Evolutionary conservation across 2,113 vertebrate genomes (phyloP).

Genomic region (Pelusios castaneus): DNA sequence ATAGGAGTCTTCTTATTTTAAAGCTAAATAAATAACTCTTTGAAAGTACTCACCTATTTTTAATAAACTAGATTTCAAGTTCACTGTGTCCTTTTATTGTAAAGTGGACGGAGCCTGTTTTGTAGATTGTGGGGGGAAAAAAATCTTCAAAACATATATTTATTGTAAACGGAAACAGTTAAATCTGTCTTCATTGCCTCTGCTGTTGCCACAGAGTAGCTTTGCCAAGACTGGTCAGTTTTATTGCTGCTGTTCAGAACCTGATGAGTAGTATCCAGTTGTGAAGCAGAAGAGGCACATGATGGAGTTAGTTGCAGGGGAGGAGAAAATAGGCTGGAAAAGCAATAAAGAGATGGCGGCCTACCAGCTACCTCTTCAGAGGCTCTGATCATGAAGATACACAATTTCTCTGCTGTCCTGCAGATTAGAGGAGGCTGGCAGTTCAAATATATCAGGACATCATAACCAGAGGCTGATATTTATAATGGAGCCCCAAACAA

Average conservation of each 20-base stretch:
- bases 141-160: accelerated
- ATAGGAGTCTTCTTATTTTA: not conserved
- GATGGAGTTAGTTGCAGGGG: not conserved
- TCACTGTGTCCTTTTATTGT: not conserved
- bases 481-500: not conserved
- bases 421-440: not conserved
- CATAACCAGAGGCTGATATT: not conserved
- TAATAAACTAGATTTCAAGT: not conserved
- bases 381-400: not conserved
- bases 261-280: not conserved
- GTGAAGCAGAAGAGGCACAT: not conserved
- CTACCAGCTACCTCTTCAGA: conserved; percentile 10
- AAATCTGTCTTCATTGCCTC: not conserved
- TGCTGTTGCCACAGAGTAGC: not conserved
- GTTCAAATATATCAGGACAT: not conserved
- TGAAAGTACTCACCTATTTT: not conserved
- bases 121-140: not conserved
- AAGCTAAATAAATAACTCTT: not conserved
- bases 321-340: conserved; percentile 2
- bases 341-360: not conserved
- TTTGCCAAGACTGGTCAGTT: not conserved
- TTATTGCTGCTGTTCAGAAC: not conserved
- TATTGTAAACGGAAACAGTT: not conserved
- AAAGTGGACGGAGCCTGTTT: not conserved
- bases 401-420: not conserved